Conservation (phyloP, 1,140 invertebrate species). For the Drosophila baimaii region DNA sequence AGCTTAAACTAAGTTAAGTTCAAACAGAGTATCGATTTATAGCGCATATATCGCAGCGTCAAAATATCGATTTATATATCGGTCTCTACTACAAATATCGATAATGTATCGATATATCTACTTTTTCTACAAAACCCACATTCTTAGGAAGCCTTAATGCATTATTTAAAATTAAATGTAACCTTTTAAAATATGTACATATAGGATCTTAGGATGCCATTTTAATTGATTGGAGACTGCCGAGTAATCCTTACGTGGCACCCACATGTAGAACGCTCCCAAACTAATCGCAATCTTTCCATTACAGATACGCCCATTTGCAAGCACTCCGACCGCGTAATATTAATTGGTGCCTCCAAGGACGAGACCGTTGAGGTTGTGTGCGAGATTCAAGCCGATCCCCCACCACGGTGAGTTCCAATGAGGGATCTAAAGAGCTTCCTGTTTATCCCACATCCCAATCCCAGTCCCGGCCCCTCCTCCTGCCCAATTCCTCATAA, state of each 20-base stretch:
- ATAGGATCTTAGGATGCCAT: too few relatives aligned
- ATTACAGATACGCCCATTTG: slow-evolving; percentile 92
- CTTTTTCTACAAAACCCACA: too few relatives aligned
- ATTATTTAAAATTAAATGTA: too few relatives aligned
- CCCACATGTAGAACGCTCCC: neutral
- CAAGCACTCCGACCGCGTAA: slow-evolving; percentile 88
- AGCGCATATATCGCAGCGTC: too few relatives aligned
- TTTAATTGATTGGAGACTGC: neutral
- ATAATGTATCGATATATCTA: too few relatives aligned
- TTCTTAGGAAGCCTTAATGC: too few relatives aligned
- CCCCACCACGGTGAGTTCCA: slow-evolving; percentile 87
- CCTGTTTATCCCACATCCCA: neutral
- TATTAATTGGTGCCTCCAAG: slow-evolving; percentile 92
- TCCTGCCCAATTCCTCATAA: slow-evolving; percentile 6
- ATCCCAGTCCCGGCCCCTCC: too few relatives aligned
- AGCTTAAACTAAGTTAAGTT: too few relatives aligned
- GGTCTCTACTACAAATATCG: too few relatives aligned
- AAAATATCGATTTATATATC: too few relatives aligned
- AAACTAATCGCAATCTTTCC: slow-evolving; percentile 15
- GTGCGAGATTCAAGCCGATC: slow-evolving; percentile 94
- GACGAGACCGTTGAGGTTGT: slow-evolving; percentile 92
- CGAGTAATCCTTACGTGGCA: neutral
- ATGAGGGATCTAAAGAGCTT: slow-evolving; percentile 22
- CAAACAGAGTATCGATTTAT: too few relatives aligned
- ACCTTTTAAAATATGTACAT: neutral